These are phyloP conservation scores for Nycticebus coucang DNA, from an alignment of 2,113 vertebrate species.

Conservation along the genomic window DNA sequence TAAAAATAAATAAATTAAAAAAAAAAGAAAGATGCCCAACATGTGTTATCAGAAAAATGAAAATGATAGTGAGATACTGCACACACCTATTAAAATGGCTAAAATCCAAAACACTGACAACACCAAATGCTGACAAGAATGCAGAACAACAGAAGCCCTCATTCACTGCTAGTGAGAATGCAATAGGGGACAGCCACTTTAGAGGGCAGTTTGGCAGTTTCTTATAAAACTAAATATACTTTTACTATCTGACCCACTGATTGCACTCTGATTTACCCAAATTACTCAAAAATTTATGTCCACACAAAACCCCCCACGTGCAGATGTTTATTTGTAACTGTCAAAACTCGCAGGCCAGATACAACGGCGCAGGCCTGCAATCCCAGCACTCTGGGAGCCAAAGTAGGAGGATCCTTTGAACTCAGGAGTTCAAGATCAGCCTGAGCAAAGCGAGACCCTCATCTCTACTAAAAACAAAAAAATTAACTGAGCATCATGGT, in stretches of 20 bases:
- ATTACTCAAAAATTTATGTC: background rate
- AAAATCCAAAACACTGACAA: background rate
- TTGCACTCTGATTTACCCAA: background rate
- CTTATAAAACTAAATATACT: background rate
- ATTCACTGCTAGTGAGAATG: background rate
- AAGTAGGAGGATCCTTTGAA: no score
- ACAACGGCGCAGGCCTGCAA: no score
- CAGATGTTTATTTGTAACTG: background rate
- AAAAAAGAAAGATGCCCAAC: background rate
- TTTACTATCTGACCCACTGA: background rate
- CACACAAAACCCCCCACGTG: background rate
- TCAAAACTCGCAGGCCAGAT: background rate
- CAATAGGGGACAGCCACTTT: background rate
- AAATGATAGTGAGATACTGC: no score
- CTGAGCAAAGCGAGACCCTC: no score
- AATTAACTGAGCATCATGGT: no score
- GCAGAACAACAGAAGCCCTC: background rate
- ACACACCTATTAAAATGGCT: background rate
- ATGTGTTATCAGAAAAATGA: background rate
- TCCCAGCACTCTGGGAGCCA: no score
- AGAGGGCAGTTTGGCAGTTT: background rate
- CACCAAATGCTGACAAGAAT: background rate
- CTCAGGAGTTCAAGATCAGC: no score
- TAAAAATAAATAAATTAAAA: no score
- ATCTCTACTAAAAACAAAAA: no score